These are phyloP conservation scores for Thoracochromis brauschi DNA, from an alignment of 2,113 vertebrate species.

Conservation along the genomic window DNA sequence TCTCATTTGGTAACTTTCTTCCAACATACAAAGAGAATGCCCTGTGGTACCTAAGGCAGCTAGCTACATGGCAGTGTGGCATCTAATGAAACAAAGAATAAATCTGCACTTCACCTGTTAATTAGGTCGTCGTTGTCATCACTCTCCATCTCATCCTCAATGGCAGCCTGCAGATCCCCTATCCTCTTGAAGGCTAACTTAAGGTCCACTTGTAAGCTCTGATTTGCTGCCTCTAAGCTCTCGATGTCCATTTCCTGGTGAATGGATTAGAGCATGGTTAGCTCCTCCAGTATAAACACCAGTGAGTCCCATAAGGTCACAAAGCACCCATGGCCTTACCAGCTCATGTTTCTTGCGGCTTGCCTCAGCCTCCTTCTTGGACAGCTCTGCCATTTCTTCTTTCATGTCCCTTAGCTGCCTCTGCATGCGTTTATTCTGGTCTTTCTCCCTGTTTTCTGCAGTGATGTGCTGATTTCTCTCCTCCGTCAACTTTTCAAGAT, in stretches of 20 bases:
- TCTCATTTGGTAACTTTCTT: not conserved
- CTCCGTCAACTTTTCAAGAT: constrained; percentile 91
- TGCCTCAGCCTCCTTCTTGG: constrained; percentile 91
- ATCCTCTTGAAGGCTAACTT: constrained; percentile 98
- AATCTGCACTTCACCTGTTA: constrained; percentile 78
- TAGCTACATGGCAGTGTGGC: not conserved
- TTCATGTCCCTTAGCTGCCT: constrained; percentile 89
- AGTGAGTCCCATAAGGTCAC: not conserved
- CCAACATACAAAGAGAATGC: not conserved
- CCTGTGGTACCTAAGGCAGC: not conserved
- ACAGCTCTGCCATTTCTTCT: constrained; percentile 90
- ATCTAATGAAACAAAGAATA: not conserved
- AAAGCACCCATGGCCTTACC: constrained; percentile 66
- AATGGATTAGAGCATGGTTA: not conserved
- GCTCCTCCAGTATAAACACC: not conserved
- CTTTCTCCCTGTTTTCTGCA: constrained; percentile 89
- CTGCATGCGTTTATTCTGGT: constrained; percentile 93
- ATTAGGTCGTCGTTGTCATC: constrained; percentile 95
- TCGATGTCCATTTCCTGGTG: constrained; percentile 94
- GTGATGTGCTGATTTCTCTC: constrained; percentile 82
- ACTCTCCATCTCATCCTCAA: constrained; percentile 98
- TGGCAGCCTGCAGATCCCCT: constrained; percentile 94
- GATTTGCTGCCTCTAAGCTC: constrained; percentile 93
- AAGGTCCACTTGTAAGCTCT: constrained; percentile 95
- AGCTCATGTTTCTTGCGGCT: constrained; percentile 96